phyloP scores from a whole-genome alignment of 1,140 invertebrate genomes.

The Leptinotarsa texana region DNA sequence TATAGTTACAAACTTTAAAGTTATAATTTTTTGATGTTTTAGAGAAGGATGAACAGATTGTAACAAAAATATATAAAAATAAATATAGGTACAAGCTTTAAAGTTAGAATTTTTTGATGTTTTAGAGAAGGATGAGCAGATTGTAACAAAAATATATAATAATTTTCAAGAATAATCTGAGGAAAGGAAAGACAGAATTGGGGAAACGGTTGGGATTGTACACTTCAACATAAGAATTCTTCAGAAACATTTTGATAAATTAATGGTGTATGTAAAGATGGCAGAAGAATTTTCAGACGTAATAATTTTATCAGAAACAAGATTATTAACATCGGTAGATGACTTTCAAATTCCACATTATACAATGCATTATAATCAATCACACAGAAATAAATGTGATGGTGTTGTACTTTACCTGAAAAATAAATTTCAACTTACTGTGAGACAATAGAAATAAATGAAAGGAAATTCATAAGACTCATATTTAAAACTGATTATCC shows the following conservation, averaged over 20 bases:
- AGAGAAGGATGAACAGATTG: background rate
- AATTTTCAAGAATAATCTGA: background rate
- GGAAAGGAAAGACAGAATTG: background rate
- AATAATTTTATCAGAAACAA: conserved; percentile 21
- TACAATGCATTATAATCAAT: background rate
- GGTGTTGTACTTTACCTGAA: background rate
- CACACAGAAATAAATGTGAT: background rate
- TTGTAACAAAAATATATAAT: background rate
- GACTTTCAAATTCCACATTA: background rate
- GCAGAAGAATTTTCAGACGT: conserved; percentile 3
- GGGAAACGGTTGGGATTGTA: background rate
- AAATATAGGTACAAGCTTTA: too few species aligned
- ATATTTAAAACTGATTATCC: background rate
- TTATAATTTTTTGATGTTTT: conserved; percentile 10
- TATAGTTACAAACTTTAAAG: background rate
- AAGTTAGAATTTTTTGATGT: conserved; percentile 15
- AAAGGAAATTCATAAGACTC: background rate
- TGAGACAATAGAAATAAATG: background rate
- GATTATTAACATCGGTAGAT: background rate
- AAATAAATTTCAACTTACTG: background rate
- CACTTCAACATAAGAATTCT: conserved; percentile 23
- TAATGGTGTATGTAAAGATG: conserved; percentile 3
- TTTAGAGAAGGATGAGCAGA: background rate
- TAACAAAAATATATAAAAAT: background rate
- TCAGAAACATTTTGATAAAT: conserved; percentile 15